phyloP scores from a whole-genome alignment of 2,888 invertebrate species.

The Dicyrtomina minuta region DNA sequence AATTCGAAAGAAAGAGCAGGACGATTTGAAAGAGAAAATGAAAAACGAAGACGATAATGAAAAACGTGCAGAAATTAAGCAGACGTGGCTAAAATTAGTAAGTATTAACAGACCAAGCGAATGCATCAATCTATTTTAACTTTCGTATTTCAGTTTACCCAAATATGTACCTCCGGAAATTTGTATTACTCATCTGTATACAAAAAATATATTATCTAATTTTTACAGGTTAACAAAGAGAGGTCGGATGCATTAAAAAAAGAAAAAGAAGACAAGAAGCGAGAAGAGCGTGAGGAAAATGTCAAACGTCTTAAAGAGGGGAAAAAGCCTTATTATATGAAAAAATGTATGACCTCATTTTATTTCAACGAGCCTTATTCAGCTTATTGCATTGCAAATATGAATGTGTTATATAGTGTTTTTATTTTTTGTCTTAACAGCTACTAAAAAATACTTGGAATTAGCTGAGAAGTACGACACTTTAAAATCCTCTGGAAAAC shows the following conservation, averaged over 20 bases:
- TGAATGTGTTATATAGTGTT: not conserved
- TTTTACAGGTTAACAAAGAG: constrained; percentile 70
- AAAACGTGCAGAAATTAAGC: constrained; percentile 66
- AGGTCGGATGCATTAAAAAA: constrained; percentile 65
- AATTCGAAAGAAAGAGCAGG: constrained; percentile 67
- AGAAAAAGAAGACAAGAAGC: constrained; percentile 61
- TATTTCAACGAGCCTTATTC: constrained; percentile 4
- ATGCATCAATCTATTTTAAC: not conserved
- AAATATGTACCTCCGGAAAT: not conserved
- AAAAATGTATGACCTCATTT: constrained; percentile 66
- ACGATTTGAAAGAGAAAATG: constrained; percentile 60
- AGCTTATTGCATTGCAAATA: too few relatives aligned
- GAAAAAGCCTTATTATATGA: constrained; percentile 70
- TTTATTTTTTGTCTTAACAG: constrained; percentile 61
- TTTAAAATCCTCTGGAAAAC: constrained; percentile 72
- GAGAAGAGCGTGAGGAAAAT: constrained; percentile 63
- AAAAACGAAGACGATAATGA: constrained; percentile 65
- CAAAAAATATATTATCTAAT: not conserved
- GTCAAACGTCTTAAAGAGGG: constrained; percentile 67
- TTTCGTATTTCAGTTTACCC: not conserved
- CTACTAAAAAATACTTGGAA: constrained; percentile 72
- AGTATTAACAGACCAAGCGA: constrained; percentile 32
- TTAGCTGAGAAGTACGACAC: constrained; percentile 78
- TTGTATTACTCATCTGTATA: not conserved
- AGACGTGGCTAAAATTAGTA: constrained; percentile 71